A percentile compares a stretch with the other conserved stretches of the same genome.
These are phyloP conservation scores for Tiphia femorata DNA, from an alignment of 2,888 invertebrate species.

Conservation along the genomic window DNA sequence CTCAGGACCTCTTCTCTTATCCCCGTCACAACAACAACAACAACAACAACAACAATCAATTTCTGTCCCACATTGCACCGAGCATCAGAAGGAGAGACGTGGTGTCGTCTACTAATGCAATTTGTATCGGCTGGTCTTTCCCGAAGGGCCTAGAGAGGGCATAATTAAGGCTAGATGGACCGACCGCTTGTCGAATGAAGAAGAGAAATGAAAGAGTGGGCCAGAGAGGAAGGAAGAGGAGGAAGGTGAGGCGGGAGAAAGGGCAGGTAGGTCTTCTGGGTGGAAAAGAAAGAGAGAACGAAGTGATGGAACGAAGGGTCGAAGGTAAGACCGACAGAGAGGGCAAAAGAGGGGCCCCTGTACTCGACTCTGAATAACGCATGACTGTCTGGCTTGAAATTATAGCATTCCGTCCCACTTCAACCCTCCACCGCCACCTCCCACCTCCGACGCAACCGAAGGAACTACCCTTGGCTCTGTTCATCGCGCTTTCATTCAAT, in stretches of 20 bases:
- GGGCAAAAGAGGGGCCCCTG: conserved; percentile 23
- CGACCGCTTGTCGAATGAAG: too few species aligned
- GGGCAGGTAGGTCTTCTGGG: not conserved
- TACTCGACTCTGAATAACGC: conserved; percentile 60
- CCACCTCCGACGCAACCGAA: conserved; percentile 9
- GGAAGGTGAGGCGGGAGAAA: not conserved
- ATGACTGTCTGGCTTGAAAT: conserved; percentile 65
- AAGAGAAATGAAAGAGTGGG: not conserved
- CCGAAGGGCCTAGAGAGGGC: not conserved
- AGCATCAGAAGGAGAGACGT: not conserved
- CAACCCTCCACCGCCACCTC: conserved; percentile 19
- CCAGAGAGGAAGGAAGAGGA: not conserved
- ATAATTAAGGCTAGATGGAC: too few species aligned
- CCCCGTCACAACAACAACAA: not conserved
- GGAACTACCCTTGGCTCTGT: conserved; percentile 40
- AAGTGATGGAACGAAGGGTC: not conserved
- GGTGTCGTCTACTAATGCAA: not conserved
- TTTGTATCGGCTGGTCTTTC: not conserved
- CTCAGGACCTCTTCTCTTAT: too few species aligned
- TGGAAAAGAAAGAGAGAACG: not conserved
- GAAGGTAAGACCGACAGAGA: conserved; percentile 9
- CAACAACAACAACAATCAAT: not conserved
- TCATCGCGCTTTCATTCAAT: conserved; percentile 57
- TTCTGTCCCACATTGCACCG: too few species aligned
- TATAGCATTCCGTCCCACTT: conserved; percentile 53